These are phyloP conservation scores for Hemiscyllium ocellatum DNA, from an alignment of 2,113 vertebrate genomes.

Conservation along the genomic window DNA sequence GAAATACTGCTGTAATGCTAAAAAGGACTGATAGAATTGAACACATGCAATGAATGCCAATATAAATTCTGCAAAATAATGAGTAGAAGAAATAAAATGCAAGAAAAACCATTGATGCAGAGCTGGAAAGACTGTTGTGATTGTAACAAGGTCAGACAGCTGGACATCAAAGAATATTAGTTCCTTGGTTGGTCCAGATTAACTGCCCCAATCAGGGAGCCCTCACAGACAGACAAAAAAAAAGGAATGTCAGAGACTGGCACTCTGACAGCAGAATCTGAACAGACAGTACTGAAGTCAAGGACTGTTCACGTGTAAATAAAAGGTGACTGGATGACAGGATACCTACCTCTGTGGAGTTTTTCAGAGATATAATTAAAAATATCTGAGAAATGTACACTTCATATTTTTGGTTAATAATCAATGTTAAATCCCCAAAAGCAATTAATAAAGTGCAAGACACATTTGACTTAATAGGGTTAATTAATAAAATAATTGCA, in stretches of 20 bases:
- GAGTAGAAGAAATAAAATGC: neutral
- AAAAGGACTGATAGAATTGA: neutral
- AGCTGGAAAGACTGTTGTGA: neutral
- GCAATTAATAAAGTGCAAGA: neutral
- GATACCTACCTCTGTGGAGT: no score
- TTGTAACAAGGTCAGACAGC: no score
- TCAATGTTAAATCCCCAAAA: no score
- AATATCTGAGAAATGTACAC: neutral
- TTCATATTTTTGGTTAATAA: neutral
- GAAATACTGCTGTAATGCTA: neutral
- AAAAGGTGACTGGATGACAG: no score
- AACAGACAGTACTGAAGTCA: no score
- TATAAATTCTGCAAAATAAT: neutral
- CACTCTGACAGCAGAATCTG: no score
- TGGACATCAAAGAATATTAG: no score
- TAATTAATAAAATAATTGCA: neutral
- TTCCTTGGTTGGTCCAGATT: no score
- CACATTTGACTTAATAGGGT: neutral
- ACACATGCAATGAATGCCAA: neutral
- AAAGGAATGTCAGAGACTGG: no score
- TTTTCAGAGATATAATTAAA: neutral
- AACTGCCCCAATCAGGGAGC: no score
- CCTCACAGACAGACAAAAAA: no score
- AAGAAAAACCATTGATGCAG: neutral
- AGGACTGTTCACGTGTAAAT: no score